Evolutionary conservation across 2,797 vertebrate genomes (phyloP), one percentile per base, ranked within the genome.

Genomic region (Sphenopsis melanotis): DNA sequence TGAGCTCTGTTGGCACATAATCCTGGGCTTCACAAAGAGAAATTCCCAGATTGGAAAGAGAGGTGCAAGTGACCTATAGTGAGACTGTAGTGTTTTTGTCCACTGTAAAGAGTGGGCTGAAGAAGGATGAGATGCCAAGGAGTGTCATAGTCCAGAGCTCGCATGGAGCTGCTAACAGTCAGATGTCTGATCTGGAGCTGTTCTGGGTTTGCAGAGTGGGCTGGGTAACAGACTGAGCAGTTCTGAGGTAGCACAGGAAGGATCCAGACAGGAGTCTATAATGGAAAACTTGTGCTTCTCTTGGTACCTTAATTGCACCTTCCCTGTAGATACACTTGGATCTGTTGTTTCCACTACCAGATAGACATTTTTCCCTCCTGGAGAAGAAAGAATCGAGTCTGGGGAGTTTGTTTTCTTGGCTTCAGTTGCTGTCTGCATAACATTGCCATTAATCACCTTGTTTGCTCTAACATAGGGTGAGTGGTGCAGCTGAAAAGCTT

Each of bases 401-500:
- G 63, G 26, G 44, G 64, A 92, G 85, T 82, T 82, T 75, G 21
- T n/a, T 90, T 91, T 83, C 71, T 79, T 95, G 94, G 83, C 91
- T 79, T 74, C 64, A 55, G 56, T 55, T 66, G 20, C 78, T 90
- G 85, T 84, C 90, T 93, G 68, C 81, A 79, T 96, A 95, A 84
- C 71, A 44, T 81, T 94, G 82, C 46, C 63, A 76, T 94, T 94
- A 94, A 90, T 94, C 93, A 75, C 46, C 41, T 70, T 87, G 85
- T 81, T 87, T 86, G 59, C 63, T 85, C 49, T 52, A 57, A 41
- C 46, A 63, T 24, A 87, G 64, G 34, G 34, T 10, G 63, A 93
- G 55, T 74, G 53, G 53, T 83, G 70, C 70, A 88, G 83, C 42
- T 1, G 15, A 83, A 92, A 81, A 81, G 52, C 44, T 44, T 65